Evolutionary conservation across 92 coral and sea anemone species (phyloP).

Genomic region (Palythoa caribaeorum): DNA sequence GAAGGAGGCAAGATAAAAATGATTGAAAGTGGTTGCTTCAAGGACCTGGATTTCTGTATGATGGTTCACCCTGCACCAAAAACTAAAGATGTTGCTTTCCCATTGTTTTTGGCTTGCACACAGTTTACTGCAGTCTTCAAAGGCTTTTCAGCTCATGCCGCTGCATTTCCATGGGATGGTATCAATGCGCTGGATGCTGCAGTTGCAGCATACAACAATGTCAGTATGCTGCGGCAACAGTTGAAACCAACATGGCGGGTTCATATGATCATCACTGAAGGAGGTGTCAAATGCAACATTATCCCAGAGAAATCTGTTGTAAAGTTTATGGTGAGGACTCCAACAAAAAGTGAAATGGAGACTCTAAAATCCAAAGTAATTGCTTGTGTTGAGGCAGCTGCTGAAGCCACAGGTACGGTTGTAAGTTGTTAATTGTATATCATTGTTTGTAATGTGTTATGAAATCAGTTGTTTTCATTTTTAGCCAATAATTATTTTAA

Average conservation of each 20-base stretch:
- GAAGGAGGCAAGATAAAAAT: conserved; percentile 62
- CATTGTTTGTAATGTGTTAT: no score
- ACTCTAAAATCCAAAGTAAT: conserved; percentile 44
- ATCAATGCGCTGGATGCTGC: conserved; percentile 93
- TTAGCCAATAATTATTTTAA: no score
- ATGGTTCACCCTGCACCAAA: conserved; percentile 74
- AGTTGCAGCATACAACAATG: conserved; percentile 73
- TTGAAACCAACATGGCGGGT: conserved; percentile 96
- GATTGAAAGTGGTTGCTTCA: conserved; percentile 62
- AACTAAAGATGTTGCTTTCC: conserved; percentile 28
- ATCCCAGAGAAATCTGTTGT: conserved; percentile 24
- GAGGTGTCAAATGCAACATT: conserved; percentile 82
- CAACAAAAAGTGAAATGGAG: conserved; percentile 39
- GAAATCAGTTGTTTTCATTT: no score
- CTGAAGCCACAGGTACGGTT: conserved; percentile 11
- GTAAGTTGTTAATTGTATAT: not conserved
- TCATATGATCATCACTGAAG: conserved; percentile 79
- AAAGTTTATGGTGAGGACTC: conserved; percentile 40
- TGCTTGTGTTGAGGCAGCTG: conserved; percentile 1
- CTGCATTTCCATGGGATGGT: conserved; percentile 96
- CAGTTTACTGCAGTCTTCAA: conserved; percentile 64
- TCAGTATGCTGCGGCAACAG: conserved; percentile 85
- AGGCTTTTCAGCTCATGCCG: conserved; percentile 92
- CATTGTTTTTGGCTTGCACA: conserved; percentile 6
- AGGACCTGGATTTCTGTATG: conserved; percentile 63